phyloP scores from a whole-genome alignment of 2,888 invertebrate species.

The Sussaba pulchella region DNA sequence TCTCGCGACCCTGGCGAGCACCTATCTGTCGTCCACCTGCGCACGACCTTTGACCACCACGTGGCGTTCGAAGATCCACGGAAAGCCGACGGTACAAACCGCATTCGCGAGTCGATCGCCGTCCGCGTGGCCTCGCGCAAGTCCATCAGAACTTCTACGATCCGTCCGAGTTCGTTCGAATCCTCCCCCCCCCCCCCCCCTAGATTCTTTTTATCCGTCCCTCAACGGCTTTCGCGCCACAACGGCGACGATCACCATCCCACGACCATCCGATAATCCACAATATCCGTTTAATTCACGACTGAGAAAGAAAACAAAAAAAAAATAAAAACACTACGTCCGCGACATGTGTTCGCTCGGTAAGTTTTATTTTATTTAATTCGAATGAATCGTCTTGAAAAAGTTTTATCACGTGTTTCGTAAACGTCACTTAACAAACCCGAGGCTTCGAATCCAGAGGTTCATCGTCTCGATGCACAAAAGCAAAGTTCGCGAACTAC shows the following conservation, averaged over 20 bases:
- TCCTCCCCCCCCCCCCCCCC: not conserved
- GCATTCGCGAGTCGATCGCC: constrained; percentile 73
- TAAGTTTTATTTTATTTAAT: constrained; percentile 47
- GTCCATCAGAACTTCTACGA: not conserved
- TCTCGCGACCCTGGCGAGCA: not conserved
- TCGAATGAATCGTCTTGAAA: too few species aligned
- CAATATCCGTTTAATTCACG: too few species aligned
- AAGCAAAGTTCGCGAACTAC: not conserved
- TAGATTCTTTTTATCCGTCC: too few species aligned
- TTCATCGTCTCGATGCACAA: not conserved
- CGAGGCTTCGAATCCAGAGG: not conserved
- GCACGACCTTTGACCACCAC: constrained; percentile 76
- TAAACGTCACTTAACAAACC: not conserved
- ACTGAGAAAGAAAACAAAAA: too few species aligned
- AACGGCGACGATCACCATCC: too few species aligned
- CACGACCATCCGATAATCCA: too few species aligned
- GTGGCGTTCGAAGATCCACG: constrained; percentile 71
- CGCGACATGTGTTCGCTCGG: constrained; percentile 49
- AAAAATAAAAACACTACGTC: too few species aligned
- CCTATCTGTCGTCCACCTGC: constrained; percentile 32
- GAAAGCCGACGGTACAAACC: constrained; percentile 48
- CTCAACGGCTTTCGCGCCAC: too few species aligned
- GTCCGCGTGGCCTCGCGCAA: constrained; percentile 60
- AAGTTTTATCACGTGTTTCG: not conserved
- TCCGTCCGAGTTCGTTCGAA: too few species aligned